A percentile compares a stretch with the other conserved stretches of the same genome.
These are phyloP conservation scores for Siphlonurus alternatus DNA, from an alignment of 2,888 invertebrate genomes.

Conservation along the genomic window DNA sequence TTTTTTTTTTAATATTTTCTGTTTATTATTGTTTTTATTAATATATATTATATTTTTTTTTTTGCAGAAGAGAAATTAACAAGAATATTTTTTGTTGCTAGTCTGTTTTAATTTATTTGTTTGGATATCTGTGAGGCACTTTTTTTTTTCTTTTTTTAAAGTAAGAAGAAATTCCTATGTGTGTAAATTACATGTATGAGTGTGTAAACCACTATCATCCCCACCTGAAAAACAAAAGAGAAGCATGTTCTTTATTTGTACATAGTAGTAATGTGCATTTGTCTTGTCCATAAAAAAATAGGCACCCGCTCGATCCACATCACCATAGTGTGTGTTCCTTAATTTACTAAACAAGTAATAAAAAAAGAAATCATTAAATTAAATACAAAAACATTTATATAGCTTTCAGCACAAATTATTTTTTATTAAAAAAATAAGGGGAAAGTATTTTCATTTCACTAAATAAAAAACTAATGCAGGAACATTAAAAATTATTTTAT, in stretches of 20 bases:
- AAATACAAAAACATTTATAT: not conserved
- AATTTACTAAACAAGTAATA: not conserved
- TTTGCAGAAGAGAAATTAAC: not conserved
- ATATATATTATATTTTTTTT: not conserved
- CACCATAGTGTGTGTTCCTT: not conserved
- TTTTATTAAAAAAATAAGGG: no score
- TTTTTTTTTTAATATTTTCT: no score
- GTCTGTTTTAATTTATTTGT: not conserved
- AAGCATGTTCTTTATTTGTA: not conserved
- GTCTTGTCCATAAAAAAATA: not conserved
- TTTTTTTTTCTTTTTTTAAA: not conserved
- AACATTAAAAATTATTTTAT: no score
- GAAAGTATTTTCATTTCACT: no score
- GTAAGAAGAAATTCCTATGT: not conserved
- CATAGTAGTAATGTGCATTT: not conserved
- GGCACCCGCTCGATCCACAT: not conserved
- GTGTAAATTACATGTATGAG: not conserved
- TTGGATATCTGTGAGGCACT: not conserved
- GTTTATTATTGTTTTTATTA: no score
- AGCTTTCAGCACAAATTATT: no score
- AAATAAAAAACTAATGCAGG: no score
- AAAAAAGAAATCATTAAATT: not conserved
- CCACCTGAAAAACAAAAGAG: not conserved
- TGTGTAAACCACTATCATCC: not conserved
- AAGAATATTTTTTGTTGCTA: not conserved